Conservation (phyloP, 2,797 vertebrate genomes). For the Sebastes matsubarae region DNA sequence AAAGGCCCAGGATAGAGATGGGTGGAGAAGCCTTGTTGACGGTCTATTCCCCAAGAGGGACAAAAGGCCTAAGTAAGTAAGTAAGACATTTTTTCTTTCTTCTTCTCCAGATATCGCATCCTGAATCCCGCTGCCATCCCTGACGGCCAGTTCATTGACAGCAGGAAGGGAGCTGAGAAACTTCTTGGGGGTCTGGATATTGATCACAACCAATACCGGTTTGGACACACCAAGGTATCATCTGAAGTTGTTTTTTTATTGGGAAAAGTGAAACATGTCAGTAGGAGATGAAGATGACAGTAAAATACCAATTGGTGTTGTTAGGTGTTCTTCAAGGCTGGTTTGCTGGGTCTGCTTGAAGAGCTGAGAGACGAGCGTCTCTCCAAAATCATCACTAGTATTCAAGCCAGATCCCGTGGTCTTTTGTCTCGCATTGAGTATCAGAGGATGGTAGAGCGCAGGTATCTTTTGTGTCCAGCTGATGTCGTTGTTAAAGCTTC, state of each 20-base stretch:
- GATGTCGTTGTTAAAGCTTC: background rate
- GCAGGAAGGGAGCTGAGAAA: conserved; percentile 81
- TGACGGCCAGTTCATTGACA: conserved; percentile 83
- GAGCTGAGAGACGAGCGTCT: conserved; percentile 92
- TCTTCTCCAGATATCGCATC: conserved; percentile 76
- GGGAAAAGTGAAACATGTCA: background rate
- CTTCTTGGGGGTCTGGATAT: conserved; percentile 79
- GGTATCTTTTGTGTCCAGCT: conserved; percentile 67
- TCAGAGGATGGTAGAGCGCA: conserved; percentile 87
- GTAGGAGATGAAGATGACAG: background rate
- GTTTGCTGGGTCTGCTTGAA: conserved; percentile 88
- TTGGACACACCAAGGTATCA: conserved; percentile 86
- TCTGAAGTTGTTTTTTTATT: background rate
- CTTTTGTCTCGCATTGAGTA: conserved; percentile 87
- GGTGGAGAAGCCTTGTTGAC: no score
- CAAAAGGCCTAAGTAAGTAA: no score
- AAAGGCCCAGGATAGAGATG: no score
- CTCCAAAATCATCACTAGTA: conserved; percentile 87
- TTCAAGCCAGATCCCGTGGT: conserved; percentile 87
- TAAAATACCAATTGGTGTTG: background rate
- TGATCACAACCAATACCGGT: conserved; percentile 83
- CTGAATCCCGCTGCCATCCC: conserved; percentile 82
- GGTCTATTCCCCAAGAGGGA: no score
- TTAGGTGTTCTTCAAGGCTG: conserved; percentile 93
- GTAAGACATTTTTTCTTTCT: background rate